Percentiles rank a stretch among this genome's conserved stretches.
These are phyloP conservation scores for Nasalis larvatus DNA, from an alignment of 2,113 vertebrate species.

Conservation along the genomic window DNA sequence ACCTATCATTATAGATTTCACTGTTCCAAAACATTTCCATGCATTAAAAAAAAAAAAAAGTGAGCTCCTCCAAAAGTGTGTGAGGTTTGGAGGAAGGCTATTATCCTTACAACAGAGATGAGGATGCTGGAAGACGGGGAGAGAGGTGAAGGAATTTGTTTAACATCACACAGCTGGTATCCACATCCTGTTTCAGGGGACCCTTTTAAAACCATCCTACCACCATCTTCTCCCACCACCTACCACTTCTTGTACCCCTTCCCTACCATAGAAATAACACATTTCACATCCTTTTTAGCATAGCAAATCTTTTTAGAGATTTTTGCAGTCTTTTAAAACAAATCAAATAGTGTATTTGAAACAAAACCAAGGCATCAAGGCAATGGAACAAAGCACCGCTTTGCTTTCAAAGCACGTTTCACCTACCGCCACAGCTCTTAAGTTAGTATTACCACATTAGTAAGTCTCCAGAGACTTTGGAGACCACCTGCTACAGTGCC, in stretches of 20 bases:
- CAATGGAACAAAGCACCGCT: neutral
- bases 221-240: neutral
- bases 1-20: neutral
- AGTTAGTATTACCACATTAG: neutral
- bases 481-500: neutral
- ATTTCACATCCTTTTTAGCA: neutral
- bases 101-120: neutral
- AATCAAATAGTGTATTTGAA: neutral
- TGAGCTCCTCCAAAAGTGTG: neutral
- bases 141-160: neutral
- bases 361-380: slow-evolving; percentile 4
- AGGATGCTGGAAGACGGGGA: neutral
- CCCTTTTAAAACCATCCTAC: no score
- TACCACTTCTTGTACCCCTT: neutral
- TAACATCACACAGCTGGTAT: no score
- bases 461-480: neutral
- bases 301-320: neutral
- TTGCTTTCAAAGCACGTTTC: neutral
- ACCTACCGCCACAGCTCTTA: neutral
- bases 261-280: neutral
- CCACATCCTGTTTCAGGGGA: neutral
- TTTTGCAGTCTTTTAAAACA: neutral
- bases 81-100: neutral
- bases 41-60: neutral
- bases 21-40: neutral